Percentiles rank a stretch among this genome's conserved stretches.
phyloP scores from a whole-genome alignment of 2,888 invertebrate genomes.

The Xanthorhoe spadicearia region DNA sequence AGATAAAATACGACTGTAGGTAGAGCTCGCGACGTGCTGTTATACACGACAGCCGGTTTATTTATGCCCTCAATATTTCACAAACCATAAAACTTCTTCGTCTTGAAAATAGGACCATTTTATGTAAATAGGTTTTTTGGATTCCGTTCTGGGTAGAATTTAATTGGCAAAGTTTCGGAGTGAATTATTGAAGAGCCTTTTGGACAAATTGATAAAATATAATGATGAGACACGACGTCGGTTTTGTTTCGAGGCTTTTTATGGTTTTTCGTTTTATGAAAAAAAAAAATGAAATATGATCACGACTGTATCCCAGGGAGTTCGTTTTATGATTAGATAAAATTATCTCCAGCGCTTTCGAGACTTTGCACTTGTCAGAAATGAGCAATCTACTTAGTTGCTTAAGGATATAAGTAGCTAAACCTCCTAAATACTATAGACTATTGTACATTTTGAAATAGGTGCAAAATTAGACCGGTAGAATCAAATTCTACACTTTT shows the following conservation, averaged over 20 bases:
- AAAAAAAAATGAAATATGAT: not conserved
- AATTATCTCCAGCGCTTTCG: not conserved
- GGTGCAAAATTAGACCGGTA: too few species aligned
- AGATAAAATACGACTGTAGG: slow-evolving; percentile 78
- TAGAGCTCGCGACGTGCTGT: slow-evolving; percentile 75
- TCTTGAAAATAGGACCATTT: slow-evolving; percentile 78
- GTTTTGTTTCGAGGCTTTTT: slow-evolving; percentile 16
- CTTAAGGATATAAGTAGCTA: too few species aligned
- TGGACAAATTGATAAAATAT: slow-evolving; percentile 36
- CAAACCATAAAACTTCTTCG: slow-evolving; percentile 81
- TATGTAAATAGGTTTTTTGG: slow-evolving; percentile 76
- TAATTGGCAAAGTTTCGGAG: slow-evolving; percentile 45
- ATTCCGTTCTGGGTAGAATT: slow-evolving; percentile 51
- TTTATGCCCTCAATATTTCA: slow-evolving; percentile 83
- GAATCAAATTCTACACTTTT: too few species aligned
- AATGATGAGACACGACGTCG: slow-evolving; percentile 13
- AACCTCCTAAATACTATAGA: too few species aligned
- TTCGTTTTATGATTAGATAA: not conserved
- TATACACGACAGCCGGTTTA: slow-evolving; percentile 79
- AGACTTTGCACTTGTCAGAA: not conserved
- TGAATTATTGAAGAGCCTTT: slow-evolving; percentile 43
- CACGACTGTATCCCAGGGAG: too few species aligned
- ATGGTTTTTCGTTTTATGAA: not conserved
- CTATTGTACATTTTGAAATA: too few species aligned
- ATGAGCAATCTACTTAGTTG: not conserved